A percentile compares a stretch with the other conserved stretches of the same genome.
These are phyloP conservation scores for Odontamblyopus rebecca DNA, from an alignment of 2,797 vertebrate species.

Conservation along the genomic window DNA sequence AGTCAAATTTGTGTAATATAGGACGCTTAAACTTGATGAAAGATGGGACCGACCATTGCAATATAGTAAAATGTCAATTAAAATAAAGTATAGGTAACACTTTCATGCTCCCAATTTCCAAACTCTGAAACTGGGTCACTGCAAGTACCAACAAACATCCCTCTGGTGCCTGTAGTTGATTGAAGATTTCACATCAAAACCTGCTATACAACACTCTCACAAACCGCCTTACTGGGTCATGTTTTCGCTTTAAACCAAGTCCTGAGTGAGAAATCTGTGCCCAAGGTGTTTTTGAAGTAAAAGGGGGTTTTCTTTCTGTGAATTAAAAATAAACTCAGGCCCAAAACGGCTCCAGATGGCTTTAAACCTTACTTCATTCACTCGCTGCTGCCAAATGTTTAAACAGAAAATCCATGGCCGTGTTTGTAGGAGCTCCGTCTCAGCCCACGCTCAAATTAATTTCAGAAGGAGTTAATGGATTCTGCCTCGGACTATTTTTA, in stretches of 20 bases:
- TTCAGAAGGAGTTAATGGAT: slow-evolving; percentile 8
- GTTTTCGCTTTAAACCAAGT: slow-evolving; percentile 4
- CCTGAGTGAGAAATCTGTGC: background rate
- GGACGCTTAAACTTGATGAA: no score
- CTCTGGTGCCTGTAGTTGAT: background rate
- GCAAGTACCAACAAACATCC: background rate
- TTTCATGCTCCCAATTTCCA: background rate
- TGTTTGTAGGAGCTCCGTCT: slow-evolving; percentile 7
- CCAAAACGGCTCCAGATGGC: slow-evolving; percentile 9
- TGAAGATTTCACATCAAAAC: slow-evolving; percentile 1
- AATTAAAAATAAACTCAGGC: slow-evolving; percentile 13
- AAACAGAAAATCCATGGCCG: slow-evolving; percentile 2
- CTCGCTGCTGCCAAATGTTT: slow-evolving; percentile 7
- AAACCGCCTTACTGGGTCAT: background rate
- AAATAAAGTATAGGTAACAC: background rate
- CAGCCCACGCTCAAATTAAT: slow-evolving; percentile 10
- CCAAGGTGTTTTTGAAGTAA: background rate
- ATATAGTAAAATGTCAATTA: no score
- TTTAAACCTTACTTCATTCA: slow-evolving; percentile 9
- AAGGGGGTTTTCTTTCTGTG: slow-evolving; percentile 1
- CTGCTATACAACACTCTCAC: background rate
- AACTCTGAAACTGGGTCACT: slow-evolving; percentile 2
- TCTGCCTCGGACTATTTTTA: slow-evolving; percentile 10
- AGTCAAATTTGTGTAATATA: no score
- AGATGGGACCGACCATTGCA: no score